Base-by-base conservation (phyloP, 2,888 invertebrate genomes). In the Resseliella maxima region DNA sequence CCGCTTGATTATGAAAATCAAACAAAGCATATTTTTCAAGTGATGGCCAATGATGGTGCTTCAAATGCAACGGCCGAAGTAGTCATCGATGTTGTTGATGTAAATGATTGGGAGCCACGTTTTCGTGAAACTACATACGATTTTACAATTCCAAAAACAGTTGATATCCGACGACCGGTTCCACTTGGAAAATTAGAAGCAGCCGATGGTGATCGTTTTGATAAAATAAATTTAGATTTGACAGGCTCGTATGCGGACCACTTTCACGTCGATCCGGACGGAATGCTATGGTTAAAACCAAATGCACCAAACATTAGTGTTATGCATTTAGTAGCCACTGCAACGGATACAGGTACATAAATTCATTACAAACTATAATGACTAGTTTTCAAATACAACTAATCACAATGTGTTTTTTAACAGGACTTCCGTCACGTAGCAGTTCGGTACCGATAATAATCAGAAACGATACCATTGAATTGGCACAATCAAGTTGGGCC, bases 21-120 rank as follows among this genome's bases (percentile, higher is more conserved):
- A 87, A 93, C 94, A 54, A 92, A 92, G 46, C 96, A 96, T 90
- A 92, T 93, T 87, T 96, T 97, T 90, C 94, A 95, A 89, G 95
- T 96, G 64, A 94, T 95, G 90, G 96, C 96, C 86, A 83, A 46
- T 10, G 87, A 87, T 85, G 95, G 95, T 24, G 90, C 92, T 24
- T 31, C 83, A 50, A 97, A 97, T 90, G 96, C 97, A 90, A 96
- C 96, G 0, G 94, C 97, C 0, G 93, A 94, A 10, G 94, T 97
- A 2, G 95, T 95, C 89, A 93, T 98, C 41, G 94, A 95, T 0
- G 95, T 98, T 24, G 92, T 94, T 88, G 95, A 97, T 90, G 96
- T 97, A 12, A 98, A 98, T 91, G 97, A 98, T 90, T 97, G 97
- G 97, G 97, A 97, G 90, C 98, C 98, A 0, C 93, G 96, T 87